phyloP scores from a whole-genome alignment of 2,888 invertebrate genomes.

The Sialis fuliginosa region DNA sequence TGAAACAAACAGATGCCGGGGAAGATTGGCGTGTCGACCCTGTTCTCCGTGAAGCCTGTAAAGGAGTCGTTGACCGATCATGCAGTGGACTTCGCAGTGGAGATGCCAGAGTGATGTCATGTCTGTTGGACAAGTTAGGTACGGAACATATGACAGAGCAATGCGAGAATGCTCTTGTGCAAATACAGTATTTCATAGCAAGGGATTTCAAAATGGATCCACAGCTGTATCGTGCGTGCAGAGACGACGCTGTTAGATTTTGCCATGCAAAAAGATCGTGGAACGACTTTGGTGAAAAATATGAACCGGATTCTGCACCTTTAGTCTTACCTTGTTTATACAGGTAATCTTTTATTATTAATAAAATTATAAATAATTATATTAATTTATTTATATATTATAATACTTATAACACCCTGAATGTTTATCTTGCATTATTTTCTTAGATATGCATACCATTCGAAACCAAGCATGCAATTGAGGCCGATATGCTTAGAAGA shows the following conservation, averaged over 20 bases:
- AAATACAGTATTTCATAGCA: conserved; percentile 94
- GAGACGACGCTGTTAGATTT: conserved; percentile 63
- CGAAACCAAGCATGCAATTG: conserved; percentile 28
- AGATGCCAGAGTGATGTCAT: conserved; percentile 73
- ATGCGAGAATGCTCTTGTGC: conserved; percentile 81
- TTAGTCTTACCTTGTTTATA: conserved; percentile 84
- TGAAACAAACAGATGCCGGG: conserved; percentile 81
- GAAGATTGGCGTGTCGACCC: conserved; percentile 94
- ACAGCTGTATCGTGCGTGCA: conserved; percentile 73
- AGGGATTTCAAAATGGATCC: conserved; percentile 89
- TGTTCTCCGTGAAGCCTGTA: conserved; percentile 69
- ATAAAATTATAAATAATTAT: too few relatives aligned
- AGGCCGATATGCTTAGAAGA: conserved; percentile 51
- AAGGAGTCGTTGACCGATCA: conserved; percentile 61
- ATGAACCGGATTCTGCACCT: conserved; percentile 61
- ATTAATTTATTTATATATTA: too few relatives aligned
- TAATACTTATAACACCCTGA: background rate
- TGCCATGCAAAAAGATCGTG: conserved; percentile 68
- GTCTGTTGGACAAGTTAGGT: conserved; percentile 83
- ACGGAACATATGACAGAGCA: conserved; percentile 67
- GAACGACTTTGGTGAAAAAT: conserved; percentile 41
- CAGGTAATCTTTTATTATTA: conserved; percentile 29
- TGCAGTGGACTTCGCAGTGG: conserved; percentile 58
- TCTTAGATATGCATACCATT: conserved; percentile 48
- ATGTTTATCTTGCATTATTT: conserved; percentile 61